These are phyloP conservation scores for Cylloceria caligata DNA, from an alignment of 2,888 invertebrate species.

Conservation along the genomic window DNA sequence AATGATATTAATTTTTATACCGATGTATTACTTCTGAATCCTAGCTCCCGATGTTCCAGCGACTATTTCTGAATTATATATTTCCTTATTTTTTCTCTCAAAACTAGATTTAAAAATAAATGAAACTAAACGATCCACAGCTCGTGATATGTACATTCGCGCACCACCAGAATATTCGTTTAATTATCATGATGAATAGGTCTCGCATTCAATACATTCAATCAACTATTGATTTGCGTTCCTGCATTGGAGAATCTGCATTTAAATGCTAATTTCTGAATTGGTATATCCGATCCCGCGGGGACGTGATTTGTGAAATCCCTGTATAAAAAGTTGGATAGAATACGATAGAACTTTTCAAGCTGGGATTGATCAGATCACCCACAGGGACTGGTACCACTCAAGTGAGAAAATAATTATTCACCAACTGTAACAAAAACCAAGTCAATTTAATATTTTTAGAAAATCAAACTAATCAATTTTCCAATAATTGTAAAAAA, in stretches of 20 bases:
- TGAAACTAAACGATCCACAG: background rate
- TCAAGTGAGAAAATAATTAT: too few species aligned
- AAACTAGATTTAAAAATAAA: background rate
- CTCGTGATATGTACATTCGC: background rate
- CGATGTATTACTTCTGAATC: background rate
- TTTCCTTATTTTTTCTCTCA: background rate
- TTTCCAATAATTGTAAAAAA: too few species aligned
- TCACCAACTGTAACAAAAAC: too few species aligned
- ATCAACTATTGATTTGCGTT: background rate
- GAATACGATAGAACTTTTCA: too few species aligned
- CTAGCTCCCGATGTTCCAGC: background rate
- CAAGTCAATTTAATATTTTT: too few species aligned
- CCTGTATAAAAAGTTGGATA: background rate
- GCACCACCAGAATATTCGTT: background rate
- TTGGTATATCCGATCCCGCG: background rate
- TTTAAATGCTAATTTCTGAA: background rate
- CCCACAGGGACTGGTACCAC: too few species aligned
- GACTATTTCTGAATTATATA: background rate
- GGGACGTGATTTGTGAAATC: background rate
- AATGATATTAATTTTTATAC: conserved; percentile 63
- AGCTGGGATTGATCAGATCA: too few species aligned
- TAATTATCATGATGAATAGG: background rate
- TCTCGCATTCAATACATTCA: background rate
- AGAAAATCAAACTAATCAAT: too few species aligned
- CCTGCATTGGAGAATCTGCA: background rate